These are phyloP conservation scores for Trichacis sp. DNA, from an alignment of 2,888 invertebrate species.

Conservation along the genomic window DNA sequence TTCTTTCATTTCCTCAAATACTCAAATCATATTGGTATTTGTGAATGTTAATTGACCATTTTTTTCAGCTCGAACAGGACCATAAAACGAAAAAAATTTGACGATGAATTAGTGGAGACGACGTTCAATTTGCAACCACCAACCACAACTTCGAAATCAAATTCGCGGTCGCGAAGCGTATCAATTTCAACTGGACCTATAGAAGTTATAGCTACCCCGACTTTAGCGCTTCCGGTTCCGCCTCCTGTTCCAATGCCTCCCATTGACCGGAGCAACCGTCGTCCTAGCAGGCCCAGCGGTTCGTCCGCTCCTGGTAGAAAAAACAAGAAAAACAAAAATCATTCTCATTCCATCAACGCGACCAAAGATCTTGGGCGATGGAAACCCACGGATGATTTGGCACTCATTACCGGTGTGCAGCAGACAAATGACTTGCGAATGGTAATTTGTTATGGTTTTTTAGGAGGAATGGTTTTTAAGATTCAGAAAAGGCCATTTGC, in stretches of 20 bases:
- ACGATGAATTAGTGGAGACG: slow-evolving; percentile 93
- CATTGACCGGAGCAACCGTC: slow-evolving; percentile 58
- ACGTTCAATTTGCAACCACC: slow-evolving; percentile 66
- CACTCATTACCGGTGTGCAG: slow-evolving; percentile 92
- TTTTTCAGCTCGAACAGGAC: slow-evolving; percentile 83
- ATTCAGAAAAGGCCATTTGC: no score
- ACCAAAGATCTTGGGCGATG: slow-evolving; percentile 92
- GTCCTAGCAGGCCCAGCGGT: slow-evolving; percentile 60
- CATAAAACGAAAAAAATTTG: slow-evolving; percentile 94
- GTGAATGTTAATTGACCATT: no score
- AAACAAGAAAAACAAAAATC: slow-evolving; percentile 73
- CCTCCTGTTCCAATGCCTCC: slow-evolving; percentile 53
- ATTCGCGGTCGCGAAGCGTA: slow-evolving; percentile 60
- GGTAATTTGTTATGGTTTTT: no score
- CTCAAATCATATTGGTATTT: no score
- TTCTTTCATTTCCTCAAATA: no score
- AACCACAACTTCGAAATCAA: slow-evolving; percentile 59
- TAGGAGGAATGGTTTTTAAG: no score
- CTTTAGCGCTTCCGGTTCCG: slow-evolving; percentile 55
- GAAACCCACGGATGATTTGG: slow-evolving; percentile 97
- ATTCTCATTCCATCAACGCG: slow-evolving; percentile 76
- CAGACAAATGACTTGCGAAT: slow-evolving; percentile 87
- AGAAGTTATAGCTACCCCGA: slow-evolving; percentile 56
- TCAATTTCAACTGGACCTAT: slow-evolving; percentile 55
- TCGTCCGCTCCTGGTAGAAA: slow-evolving; percentile 63